Conservation (phyloP, 2,888 invertebrate species). For the Folsomia candida region DNA sequence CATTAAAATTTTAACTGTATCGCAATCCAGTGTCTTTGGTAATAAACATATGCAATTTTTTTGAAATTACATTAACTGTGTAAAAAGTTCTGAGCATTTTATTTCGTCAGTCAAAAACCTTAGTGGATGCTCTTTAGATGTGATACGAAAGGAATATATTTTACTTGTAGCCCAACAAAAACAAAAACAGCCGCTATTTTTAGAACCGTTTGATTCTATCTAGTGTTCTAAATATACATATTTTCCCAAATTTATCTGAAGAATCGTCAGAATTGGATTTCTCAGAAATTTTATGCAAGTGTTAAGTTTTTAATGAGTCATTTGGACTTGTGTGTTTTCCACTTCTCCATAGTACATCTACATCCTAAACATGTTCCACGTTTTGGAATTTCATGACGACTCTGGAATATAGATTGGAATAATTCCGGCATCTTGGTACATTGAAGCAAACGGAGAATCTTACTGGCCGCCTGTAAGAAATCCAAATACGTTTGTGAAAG, state of each 20-base stretch:
- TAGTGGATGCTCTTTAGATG: too few species aligned
- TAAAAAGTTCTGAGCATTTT: too few species aligned
- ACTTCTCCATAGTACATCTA: background rate
- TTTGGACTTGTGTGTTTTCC: background rate
- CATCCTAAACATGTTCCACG: background rate
- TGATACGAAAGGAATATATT: background rate
- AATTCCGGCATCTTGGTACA: background rate
- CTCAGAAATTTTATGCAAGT: background rate
- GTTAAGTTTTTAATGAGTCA: background rate
- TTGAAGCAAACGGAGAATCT: background rate
- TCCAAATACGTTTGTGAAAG: background rate
- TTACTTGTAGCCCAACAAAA: background rate
- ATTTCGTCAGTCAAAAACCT: too few species aligned
- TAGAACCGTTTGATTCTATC: background rate
- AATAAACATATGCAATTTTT: too few species aligned
- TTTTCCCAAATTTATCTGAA: background rate
- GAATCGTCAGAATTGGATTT: background rate
- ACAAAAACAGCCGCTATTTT: background rate
- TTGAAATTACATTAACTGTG: too few species aligned
- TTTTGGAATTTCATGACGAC: background rate
- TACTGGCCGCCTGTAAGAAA: background rate
- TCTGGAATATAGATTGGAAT: background rate
- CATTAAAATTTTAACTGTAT: too few species aligned
- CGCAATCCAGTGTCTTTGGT: too few species aligned
- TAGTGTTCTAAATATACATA: background rate